Percentiles rank a stretch among this genome's conserved stretches.
Conservation (phyloP, 2,113 vertebrate species). For the Microcebus tavaratra region DNA sequence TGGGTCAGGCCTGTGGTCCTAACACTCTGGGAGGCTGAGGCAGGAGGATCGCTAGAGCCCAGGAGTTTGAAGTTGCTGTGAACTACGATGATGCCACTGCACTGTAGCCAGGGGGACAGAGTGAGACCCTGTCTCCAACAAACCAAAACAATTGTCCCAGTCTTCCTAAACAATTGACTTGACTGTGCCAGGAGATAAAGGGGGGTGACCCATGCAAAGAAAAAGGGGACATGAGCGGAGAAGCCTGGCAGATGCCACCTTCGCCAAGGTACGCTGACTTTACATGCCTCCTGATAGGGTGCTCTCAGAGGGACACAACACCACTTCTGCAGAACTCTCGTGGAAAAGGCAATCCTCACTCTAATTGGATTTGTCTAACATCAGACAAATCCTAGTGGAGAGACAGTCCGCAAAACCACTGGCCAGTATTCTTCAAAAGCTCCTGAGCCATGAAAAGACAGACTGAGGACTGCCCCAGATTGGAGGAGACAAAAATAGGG, state of each 20-base stretch:
- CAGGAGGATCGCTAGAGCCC: no score
- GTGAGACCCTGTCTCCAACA: no score
- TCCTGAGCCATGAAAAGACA: background rate
- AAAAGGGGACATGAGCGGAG: background rate
- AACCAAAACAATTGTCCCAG: no score
- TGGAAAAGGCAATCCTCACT: background rate
- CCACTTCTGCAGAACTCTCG: background rate
- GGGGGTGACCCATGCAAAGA: rapidly evolving
- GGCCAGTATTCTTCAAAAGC: background rate
- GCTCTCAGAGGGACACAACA: rapidly evolving
- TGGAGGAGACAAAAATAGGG: background rate
- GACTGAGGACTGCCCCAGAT: background rate
- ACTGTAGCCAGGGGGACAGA: no score
- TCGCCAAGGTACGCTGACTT: rapidly evolving
- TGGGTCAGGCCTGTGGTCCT: no score
- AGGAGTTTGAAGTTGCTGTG: no score
- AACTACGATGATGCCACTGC: no score
- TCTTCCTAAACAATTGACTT: background rate
- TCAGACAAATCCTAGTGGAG: background rate
- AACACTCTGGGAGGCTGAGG: no score
- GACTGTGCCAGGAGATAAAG: background rate
- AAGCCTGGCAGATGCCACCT: background rate
- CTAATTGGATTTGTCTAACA: background rate
- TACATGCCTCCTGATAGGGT: rapidly evolving
- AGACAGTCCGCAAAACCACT: background rate